Evolutionary conservation across 2,888 invertebrate genomes (phyloP), one percentile per base, ranked within the genome.

Genomic region (Stramonita haemastoma): DNA sequence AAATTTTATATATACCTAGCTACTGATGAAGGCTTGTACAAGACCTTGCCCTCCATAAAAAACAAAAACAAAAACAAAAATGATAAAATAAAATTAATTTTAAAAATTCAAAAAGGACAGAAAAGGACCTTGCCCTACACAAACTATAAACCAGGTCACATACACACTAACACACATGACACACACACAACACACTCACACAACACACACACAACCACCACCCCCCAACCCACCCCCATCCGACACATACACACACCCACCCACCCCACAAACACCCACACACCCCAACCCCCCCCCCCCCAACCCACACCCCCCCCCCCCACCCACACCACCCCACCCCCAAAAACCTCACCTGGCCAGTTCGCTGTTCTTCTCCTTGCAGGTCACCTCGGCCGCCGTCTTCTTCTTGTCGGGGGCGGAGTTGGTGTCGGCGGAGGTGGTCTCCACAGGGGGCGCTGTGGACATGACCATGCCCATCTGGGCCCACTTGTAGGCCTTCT

Each of bases 401-500:
- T 95, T 95, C 91, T 95, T 95, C 90, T 95, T 95, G 19, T 93
- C 92, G 22, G 91, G 90, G 22, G 93, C 91, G 1, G 93, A 90
- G 73, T 89, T 90, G 29, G 89, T 89, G 56, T 94, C 95, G 8
- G 93, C 85, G 15, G 91, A 91, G 6, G 91, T 91, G 11, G 90
- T 92, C n/a, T 95, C 95, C 22, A 93, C 92, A 5, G 95, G 95
- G 5, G 95, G 94, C 6, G 95, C 95, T 26, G 96, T 95, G 34
- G 96, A 96, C 15, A 96, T 95, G 8, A 96, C 94, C 36, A 96
- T 93, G 0, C 96, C 96, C 91, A 95, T 94, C 93, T 96, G 95
- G 56, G 96, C 95, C 95, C 96, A 95, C 91, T 96, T 95, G 84
- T 95, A 95, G 19, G 96, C 96, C 89, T 94, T 94, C 57, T 95